phyloP scores from a whole-genome alignment of 1,140 invertebrate species.

The Drosophila pseudoananassae region DNA sequence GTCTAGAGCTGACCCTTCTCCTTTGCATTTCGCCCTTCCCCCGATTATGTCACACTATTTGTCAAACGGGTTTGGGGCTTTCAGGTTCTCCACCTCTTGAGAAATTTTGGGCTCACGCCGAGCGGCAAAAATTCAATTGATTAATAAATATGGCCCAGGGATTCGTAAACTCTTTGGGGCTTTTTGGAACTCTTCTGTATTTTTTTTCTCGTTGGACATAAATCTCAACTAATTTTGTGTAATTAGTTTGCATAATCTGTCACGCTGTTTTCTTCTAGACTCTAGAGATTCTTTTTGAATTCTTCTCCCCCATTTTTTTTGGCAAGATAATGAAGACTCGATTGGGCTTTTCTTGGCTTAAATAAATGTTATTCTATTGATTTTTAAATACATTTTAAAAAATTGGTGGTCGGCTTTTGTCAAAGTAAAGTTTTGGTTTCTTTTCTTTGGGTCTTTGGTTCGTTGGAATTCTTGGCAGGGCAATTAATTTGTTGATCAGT shows the following conservation, averaged over 20 bases:
- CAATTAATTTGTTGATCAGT: conserved; percentile 60
- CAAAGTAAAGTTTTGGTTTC: conserved; percentile 45
- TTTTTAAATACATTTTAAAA: conserved; percentile 48
- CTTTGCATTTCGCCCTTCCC: conserved; percentile 12
- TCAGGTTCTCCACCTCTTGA: conserved; percentile 1
- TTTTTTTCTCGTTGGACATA: conserved; percentile 46
- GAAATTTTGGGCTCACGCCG: conserved; percentile 49
- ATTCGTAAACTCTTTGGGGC: conserved; percentile 21
- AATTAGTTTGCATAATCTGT: conserved; percentile 83
- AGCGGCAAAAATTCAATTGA: conserved; percentile 75
- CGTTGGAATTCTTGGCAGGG: conserved; percentile 29
- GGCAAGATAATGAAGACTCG: conserved; percentile 56
- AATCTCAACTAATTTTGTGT: conserved; percentile 80
- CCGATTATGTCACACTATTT: conserved; percentile 77
- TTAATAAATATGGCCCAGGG: conserved; percentile 62
- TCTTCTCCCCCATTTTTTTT: conserved; percentile 34
- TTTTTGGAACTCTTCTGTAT: conserved; percentile 28
- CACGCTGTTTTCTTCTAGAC: conserved; percentile 58
- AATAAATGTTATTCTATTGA: conserved; percentile 76
- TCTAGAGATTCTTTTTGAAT: conserved; percentile 42
- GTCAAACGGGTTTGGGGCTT: conserved; percentile 55
- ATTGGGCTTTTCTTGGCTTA: conserved; percentile 55
- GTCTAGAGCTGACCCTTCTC: conserved; percentile 49
- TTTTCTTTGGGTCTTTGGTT: conserved; percentile 6
- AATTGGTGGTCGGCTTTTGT: conserved; percentile 59